Conservation (phyloP, 2,888 invertebrate genomes). For the Opisthograptis luteolata region DNA sequence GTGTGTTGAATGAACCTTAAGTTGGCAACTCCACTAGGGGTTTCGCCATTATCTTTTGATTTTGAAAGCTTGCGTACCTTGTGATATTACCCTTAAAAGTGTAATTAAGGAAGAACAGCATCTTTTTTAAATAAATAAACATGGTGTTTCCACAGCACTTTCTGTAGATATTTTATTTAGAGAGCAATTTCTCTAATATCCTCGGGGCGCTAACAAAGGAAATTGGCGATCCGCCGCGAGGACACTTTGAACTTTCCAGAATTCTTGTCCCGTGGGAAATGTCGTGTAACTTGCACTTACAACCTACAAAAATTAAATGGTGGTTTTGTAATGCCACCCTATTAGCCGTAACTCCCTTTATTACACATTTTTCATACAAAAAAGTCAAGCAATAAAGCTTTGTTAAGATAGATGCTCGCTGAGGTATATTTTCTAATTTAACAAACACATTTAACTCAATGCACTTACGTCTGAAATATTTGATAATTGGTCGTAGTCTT, state of each 20-base stretch:
- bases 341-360: constrained; percentile 17
- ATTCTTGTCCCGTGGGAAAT: constrained; percentile 49
- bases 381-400: constrained; percentile 3
- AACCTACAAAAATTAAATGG: constrained; percentile 34
- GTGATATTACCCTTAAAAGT: constrained; percentile 5
- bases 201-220: constrained; percentile 59
- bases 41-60: constrained; percentile 27
- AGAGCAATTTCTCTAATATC: constrained; percentile 66
- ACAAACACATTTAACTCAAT: not conserved
- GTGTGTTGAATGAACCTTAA: constrained; percentile 35
- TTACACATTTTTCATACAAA: constrained; percentile 13
- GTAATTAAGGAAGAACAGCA: constrained; percentile 7
- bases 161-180: constrained; percentile 56
- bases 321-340: constrained; percentile 17
- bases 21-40: constrained; percentile 19
- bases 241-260: constrained; percentile 57
- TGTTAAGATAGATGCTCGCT: constrained; percentile 2
- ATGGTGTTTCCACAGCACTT: constrained; percentile 46
- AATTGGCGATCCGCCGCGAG: constrained; percentile 60
- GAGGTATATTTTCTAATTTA: constrained; percentile 10
- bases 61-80: constrained; percentile 13
- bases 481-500: constrained; percentile 25
- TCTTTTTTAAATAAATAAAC: constrained; percentile 38
- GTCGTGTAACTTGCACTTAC: constrained; percentile 35
- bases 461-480: constrained; percentile 4